A percentile compares a stretch with the other conserved stretches of the same genome.
Conservation (phyloP, 2,113 vertebrate genomes). For the Hirundichthys speculiger region DNA sequence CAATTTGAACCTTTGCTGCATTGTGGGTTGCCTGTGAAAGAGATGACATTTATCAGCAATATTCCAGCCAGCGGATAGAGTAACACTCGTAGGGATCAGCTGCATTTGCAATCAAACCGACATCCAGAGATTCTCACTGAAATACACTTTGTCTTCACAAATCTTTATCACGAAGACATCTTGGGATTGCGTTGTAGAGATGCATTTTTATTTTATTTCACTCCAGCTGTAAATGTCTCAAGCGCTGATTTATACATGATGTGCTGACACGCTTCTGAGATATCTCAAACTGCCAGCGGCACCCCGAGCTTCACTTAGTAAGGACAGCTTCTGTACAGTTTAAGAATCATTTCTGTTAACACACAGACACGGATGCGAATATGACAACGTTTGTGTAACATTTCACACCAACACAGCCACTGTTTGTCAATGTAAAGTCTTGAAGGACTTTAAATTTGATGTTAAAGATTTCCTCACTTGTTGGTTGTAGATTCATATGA, state of each 20-base stretch:
- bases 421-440: slow-evolving; percentile 41
- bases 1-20: slow-evolving; percentile 41
- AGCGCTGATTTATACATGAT: slow-evolving; percentile 26
- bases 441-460: slow-evolving; percentile 40
- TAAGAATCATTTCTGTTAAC: slow-evolving; percentile 3
- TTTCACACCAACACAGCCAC: slow-evolving; percentile 49
- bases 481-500: slow-evolving; percentile 62
- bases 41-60: slow-evolving; percentile 45
- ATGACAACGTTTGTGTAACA: slow-evolving; percentile 22
- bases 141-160: too few relatives aligned
- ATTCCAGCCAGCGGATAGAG: slow-evolving; percentile 53
- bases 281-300: slow-evolving; percentile 42
- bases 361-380: slow-evolving; percentile 24
- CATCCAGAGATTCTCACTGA: too few relatives aligned
- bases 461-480: slow-evolving; percentile 44
- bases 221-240: slow-evolving; percentile 41
- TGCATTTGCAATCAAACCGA: slow-evolving; percentile 60
- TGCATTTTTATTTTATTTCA: slow-evolving; percentile 48
- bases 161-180: too few relatives aligned
- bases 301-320: slow-evolving; percentile 44
- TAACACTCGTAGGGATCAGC: slow-evolving; percentile 12
- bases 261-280: slow-evolving; percentile 12
- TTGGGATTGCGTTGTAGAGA: slow-evolving; percentile 25
- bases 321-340: slow-evolving; percentile 59
- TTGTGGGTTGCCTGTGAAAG: slow-evolving; percentile 24